Conservation (phyloP, 2,113 vertebrate genomes). For the Caranx melampygus region DNA sequence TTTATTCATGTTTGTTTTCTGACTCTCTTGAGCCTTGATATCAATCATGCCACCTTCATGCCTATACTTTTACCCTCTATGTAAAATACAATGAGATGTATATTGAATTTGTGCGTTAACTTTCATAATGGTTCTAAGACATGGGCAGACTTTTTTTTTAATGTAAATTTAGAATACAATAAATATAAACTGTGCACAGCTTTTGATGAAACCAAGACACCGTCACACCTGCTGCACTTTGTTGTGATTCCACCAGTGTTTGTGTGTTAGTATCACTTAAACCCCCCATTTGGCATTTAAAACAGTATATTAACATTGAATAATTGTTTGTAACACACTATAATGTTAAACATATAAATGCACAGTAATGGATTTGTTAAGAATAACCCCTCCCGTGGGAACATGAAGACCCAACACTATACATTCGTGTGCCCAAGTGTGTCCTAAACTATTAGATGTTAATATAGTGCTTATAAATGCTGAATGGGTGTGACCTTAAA, state of each 20-base stretch:
- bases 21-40: conserved; percentile 85
- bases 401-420: background rate
- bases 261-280: background rate
- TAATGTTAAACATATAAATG: background rate
- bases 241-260: conserved; percentile 22
- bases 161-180: conserved; percentile 93
- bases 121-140: conserved; percentile 86
- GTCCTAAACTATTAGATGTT: background rate
- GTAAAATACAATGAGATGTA: conserved; percentile 87
- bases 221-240: conserved; percentile 61
- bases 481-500: background rate
- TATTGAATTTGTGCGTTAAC: conserved; percentile 89
- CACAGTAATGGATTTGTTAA: background rate
- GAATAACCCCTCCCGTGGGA: background rate
- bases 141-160: conserved; percentile 86
- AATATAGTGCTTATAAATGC: background rate
- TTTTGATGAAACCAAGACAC: conserved; percentile 88
- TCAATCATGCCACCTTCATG: conserved; percentile 91
- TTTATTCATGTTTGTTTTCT: conserved; percentile 88
- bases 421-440: background rate
- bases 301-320: background rate
- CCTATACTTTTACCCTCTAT: conserved; percentile 89
- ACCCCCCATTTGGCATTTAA: background rate
- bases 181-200: conserved; percentile 92
- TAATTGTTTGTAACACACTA: background rate